Evolutionary conservation across 2,113 vertebrate species (phyloP).

Genomic region (Taurulus bubalis): DNA sequence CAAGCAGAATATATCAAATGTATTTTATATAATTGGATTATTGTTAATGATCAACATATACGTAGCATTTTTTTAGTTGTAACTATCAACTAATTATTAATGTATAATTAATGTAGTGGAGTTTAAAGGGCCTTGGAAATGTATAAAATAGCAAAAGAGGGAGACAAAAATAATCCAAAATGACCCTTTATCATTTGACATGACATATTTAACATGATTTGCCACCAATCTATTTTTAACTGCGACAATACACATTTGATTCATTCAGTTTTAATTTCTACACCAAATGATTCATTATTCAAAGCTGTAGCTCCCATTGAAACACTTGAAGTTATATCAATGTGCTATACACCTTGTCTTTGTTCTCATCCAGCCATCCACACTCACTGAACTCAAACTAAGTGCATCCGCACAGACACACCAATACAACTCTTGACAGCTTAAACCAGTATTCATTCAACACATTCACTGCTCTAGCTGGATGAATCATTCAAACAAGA

Average conservation of each 20-base stretch:
- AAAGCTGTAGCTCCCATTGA: slow-evolving; percentile 32
- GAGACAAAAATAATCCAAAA: background rate
- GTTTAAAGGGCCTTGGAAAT: background rate
- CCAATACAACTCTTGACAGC: slow-evolving; percentile 21
- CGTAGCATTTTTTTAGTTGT: background rate
- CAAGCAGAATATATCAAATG: background rate
- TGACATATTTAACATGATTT: slow-evolving; percentile 11
- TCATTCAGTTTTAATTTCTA: background rate
- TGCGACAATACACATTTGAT: slow-evolving; percentile 5
- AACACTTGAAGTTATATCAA: slow-evolving; percentile 43
- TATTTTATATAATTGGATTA: background rate
- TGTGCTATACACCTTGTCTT: slow-evolving; percentile 34
- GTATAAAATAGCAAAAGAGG: background rate
- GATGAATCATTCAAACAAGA: slow-evolving; percentile 37
- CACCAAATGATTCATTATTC: slow-evolving; percentile 18
- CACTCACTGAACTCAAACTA: slow-evolving; percentile 11
- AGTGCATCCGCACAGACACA: slow-evolving; percentile 32
- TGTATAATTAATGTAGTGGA: background rate
- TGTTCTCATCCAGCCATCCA: slow-evolving; percentile 12
- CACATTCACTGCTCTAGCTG: slow-evolving; percentile 2
- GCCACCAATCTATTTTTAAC: background rate
- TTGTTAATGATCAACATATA: background rate
- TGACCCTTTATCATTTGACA: slow-evolving; percentile 8
- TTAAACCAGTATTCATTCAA: slow-evolving; percentile 29
- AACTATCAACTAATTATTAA: background rate